Evolutionary conservation across 2,888 invertebrate species (phyloP), one percentile per base, ranked within the genome.

Genomic region (Machimus atricapillus): DNA sequence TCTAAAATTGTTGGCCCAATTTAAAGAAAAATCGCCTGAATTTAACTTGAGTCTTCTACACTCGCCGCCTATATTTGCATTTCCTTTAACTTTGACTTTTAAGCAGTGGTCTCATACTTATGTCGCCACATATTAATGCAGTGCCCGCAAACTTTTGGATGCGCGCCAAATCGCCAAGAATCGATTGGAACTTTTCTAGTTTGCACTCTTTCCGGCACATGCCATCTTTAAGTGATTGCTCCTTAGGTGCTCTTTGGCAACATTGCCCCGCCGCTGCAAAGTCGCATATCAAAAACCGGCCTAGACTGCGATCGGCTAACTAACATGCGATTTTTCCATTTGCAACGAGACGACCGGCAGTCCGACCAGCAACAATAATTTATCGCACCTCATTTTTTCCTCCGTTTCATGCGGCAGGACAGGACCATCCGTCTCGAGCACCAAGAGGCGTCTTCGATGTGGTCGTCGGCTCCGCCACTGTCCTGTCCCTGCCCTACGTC

Each of bases 41-140:
- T 52, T 52, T 52, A 52, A 5, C 66, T 19, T 27, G 23, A 66
- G 12, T 19, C 58, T 58, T 2, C 56, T 56, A 56, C 23, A 16
- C 31, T 14, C 37, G 74, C 74, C 8, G 74, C 16, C 37, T 31
- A 76, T 34, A 27, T 31, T 76, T 76, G 16, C 34, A 74, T 37
- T 34, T 76, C 37, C 34, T 76, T 37, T 76, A 76, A 34, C n/a
- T 76, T 76, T 34, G 34, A 34, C 34, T 78, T 78, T 78, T 46
- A 78, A 78, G 23, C 37, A 40, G 8, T 14, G 16, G 7, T 78
- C 78, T 14, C 78, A 46, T 78, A 43, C 14, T 78, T 37, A 23
- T 78, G 78, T 78, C 43, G 46, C 46, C 78, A 46, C 78, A 78
- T 27, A 78, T 46, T 43, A 78, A 78, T 78, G 78, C 76, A 76